These are phyloP conservation scores for Stichopus horrens DNA, from an alignment of 53 echinoderm and acorn worm genomes.

Conservation along the genomic window DNA sequence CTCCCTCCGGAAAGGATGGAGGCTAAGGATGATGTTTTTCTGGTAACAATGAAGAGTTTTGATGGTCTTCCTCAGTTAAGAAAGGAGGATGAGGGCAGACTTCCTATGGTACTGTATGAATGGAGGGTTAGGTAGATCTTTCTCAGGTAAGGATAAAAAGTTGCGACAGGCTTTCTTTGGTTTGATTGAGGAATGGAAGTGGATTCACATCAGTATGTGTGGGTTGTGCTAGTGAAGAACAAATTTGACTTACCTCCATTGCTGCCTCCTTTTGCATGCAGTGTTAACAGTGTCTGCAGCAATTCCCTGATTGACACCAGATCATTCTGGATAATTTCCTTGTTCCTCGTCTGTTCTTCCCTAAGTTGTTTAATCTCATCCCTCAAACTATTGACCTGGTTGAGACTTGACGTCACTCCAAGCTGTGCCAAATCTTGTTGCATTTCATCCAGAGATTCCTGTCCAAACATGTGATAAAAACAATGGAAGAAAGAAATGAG, in stretches of 20 bases:
- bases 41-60: too few relatives aligned
- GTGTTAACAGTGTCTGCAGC: constrained; percentile 63
- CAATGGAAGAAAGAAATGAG: not conserved
- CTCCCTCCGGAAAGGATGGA: too few relatives aligned
- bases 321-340: constrained; percentile 66
- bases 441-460: constrained; percentile 57
- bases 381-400: constrained; percentile 10
- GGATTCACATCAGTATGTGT: too few relatives aligned
- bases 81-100: too few relatives aligned
- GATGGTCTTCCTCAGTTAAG: too few relatives aligned
- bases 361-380: constrained; percentile 50
- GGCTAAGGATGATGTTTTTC: too few relatives aligned
- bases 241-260: constrained; percentile 1
- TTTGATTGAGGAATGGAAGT: too few relatives aligned
- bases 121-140: too few relatives aligned
- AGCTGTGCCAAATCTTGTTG: constrained; percentile 30
- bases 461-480: not conserved
- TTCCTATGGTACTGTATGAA: too few relatives aligned
- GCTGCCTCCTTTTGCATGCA: constrained; percentile 49
- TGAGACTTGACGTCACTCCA: constrained; percentile 18
- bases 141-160: too few relatives aligned
- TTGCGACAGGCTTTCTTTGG: too few relatives aligned
- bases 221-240: not conserved
- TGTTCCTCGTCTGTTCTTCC: constrained; percentile 43
- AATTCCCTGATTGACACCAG: constrained; percentile 67